Base-by-base conservation (phyloP, 92 coral and sea anemone species). In the Palythoa grandiflora region DNA sequence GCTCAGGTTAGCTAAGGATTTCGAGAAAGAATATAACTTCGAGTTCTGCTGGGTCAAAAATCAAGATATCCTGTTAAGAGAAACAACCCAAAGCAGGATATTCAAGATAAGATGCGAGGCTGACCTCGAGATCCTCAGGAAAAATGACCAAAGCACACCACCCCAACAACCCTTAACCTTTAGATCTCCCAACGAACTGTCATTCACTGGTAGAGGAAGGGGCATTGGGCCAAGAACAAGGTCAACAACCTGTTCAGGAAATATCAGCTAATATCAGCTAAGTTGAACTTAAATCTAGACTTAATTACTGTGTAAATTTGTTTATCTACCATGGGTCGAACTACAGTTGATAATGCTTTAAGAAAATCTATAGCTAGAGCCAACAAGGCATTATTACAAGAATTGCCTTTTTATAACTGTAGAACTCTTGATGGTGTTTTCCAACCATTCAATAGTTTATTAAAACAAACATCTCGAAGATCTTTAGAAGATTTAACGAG, bases 351-450 rank as follows among this genome's bases (percentile, higher is more conserved):
- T 63, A 63, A 63, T 63, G 70, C 70, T 63, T 63, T 63, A 63
- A 63, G 70, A 63, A 63, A 63, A 63, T 63, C 70, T 63, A 63
- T 63, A 63, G 70, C 70, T 63, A 63, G 70, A 71, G 76, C 76
- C 76, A 71, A 71, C 76, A 71, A 71, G 76, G 76, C 76, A 71
- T 71, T 71, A 71, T 71, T 71, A 71, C 76, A 71, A 71, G 51
- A 71, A 71, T 15, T 71, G 76, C 76, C 76, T 71, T 71, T 71
- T 71, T 71, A 71, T 71, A 71, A 71, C 50, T 71, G 76, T 37
- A 71, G 76, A 71, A 71, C 76, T 71, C 76, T 71, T 36, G 76
- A 71, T 71, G 76, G n/a, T 71, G 76, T 71, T 71, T 71, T 71
- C 51, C 76, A 71, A 71, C 76, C 76, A 71, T 71, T 71, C 76